phyloP scores from a whole-genome alignment of 2,797 vertebrate species.

The Acrossocheilus fasciatus region DNA sequence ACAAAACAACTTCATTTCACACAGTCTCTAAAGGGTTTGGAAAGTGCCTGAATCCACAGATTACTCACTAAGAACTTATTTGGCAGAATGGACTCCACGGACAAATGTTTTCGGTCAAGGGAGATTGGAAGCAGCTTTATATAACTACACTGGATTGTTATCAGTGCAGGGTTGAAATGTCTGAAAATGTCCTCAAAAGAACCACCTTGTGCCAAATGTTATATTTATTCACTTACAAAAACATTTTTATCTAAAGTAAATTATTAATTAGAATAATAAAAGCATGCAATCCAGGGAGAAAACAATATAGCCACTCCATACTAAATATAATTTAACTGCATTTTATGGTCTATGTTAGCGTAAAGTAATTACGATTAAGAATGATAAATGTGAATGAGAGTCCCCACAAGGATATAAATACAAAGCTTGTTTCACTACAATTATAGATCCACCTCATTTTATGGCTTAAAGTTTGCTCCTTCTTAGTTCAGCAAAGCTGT shows the following conservation, averaged over 20 bases:
- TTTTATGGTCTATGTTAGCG: background rate
- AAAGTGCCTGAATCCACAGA: conserved; percentile 14
- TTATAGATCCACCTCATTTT: background rate
- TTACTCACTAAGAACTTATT: conserved; percentile 20
- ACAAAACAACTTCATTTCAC: conserved; percentile 18
- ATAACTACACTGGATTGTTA: background rate
- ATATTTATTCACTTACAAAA: background rate
- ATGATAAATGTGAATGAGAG: background rate
- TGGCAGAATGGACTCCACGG: background rate
- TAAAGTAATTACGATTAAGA: conserved; percentile 4
- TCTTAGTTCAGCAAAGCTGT: background rate
- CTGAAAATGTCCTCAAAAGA: background rate
- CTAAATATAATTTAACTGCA: background rate
- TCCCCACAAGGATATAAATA: background rate
- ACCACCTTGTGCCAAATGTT: background rate
- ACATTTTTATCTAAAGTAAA: background rate
- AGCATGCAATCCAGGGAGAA: background rate
- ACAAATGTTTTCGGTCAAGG: background rate
- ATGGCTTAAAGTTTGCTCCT: background rate
- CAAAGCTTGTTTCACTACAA: background rate
- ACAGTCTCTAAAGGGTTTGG: conserved; percentile 8
- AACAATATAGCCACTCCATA: background rate
- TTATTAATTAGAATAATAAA: background rate
- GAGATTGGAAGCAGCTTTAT: background rate
- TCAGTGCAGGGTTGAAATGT: background rate